Evolutionary conservation across 2,888 invertebrate genomes (phyloP).

Genomic region (Agrochola lota): DNA sequence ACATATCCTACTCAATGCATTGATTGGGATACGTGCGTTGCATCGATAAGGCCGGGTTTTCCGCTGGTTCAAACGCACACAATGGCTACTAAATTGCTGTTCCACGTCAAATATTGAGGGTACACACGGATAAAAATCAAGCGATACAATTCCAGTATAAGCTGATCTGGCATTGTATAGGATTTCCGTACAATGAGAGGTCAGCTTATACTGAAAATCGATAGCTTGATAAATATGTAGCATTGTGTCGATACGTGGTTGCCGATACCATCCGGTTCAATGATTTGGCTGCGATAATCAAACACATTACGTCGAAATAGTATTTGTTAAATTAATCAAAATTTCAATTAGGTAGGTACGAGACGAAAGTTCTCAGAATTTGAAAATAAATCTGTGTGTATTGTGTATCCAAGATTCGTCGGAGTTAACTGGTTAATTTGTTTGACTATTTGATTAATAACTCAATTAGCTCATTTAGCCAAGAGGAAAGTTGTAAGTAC

Average conservation of each 20-base stretch:
- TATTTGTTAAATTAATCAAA: neutral
- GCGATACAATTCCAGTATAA: too few species aligned
- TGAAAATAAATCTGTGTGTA: neutral
- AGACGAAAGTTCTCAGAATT: slow-evolving; percentile 16
- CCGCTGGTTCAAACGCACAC: neutral
- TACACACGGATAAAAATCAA: too few species aligned
- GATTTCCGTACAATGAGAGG: too few species aligned
- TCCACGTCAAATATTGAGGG: neutral
- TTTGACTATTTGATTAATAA: slow-evolving; percentile 13
- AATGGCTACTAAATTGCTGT: slow-evolving; percentile 17
- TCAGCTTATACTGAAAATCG: too few species aligned
- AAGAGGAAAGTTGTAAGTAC: neutral
- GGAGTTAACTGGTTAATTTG: neutral
- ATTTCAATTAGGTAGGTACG: neutral
- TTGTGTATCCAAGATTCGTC: neutral
- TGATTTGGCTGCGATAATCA: neutral
- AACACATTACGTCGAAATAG: neutral
- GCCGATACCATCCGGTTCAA: slow-evolving; percentile 9
- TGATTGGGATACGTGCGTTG: slow-evolving; percentile 6
- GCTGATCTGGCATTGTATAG: too few species aligned
- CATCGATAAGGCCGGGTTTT: slow-evolving; percentile 1
- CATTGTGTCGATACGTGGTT: neutral
- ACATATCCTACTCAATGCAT: neutral
- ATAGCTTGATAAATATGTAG: too few species aligned
- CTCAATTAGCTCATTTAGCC: neutral